Evolutionary conservation across 1,140 invertebrate genomes (phyloP), one percentile per base, ranked within the genome.

Genomic region (Drosophila obscura): DNA sequence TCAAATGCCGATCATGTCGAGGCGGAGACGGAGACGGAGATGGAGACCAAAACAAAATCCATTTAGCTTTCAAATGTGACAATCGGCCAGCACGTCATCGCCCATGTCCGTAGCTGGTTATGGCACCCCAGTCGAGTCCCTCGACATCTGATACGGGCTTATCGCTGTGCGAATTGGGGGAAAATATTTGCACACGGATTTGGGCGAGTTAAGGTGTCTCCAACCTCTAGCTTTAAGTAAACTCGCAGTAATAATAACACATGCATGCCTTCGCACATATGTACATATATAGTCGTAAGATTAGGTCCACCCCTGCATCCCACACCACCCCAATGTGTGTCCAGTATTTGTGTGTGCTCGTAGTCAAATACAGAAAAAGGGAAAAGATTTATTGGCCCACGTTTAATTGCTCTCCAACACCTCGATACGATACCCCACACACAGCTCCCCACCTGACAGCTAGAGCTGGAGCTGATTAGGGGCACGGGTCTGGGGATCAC

Each of bases 41-140:
- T 0, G 9, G 35, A 69, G 67, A 49, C 28, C 49, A 61, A 80
- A 67, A 46, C 62, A 19, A 67, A 78, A 55, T 35, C 49, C 35
- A 39, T 39, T 16, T 22, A 65, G 48, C 46, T 39, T 35, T 39
- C 53, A 65, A 15, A 58, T 73, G 48, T 88, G 71, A 88, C 51
- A 58, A 53, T 22, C 43, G 35, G 15, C 60, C 8, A 51, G 63
- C 8, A 51, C 60, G 78, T 72, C 82, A 87, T 44, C 45, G 22
- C 31, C 26, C 16, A 8, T n/a, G 68, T 61, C 52, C 57, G 77
- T 68, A 65, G 68, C 78, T 63, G 78, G 56, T 81, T 87, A 81
- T 77, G 72, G 68, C 73, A 56, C 26, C 61, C 57, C 19, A 19
- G 19, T 19, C 19, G 19, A 22, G 46, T 51, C 62, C 22, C 43